Percentiles rank a stretch among this genome's conserved stretches.
These are phyloP conservation scores for Athalia rosae DNA, from an alignment of 2,888 invertebrate genomes.

Conservation along the genomic window DNA sequence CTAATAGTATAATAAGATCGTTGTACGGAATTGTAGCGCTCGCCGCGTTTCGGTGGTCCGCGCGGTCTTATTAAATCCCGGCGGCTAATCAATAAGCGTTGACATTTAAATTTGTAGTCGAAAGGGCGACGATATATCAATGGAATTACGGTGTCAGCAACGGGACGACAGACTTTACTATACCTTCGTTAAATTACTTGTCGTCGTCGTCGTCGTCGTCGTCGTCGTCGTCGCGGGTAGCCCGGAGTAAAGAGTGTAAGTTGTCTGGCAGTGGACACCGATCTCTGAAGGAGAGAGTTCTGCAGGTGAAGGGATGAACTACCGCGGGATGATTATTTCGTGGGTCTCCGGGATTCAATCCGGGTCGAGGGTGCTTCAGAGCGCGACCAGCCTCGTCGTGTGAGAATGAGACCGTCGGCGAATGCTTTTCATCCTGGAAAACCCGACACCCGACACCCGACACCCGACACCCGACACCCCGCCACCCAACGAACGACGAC, in stretches of 20 bases:
- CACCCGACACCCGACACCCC: conserved; percentile 48
- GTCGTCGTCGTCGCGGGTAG: not conserved
- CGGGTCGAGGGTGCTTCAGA: conserved; percentile 69
- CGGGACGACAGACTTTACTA: conserved; percentile 1
- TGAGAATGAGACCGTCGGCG: conserved; percentile 63
- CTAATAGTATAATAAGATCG: not conserved
- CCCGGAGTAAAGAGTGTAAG: conserved; percentile 1
- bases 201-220: conserved; percentile 28
- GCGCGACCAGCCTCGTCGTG: conserved; percentile 61
- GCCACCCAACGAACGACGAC: conserved; percentile 29
- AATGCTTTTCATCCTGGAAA: conserved; percentile 61
- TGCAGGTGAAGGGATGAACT: conserved; percentile 68
- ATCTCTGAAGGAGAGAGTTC: conserved; percentile 62
- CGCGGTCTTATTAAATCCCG: no score
- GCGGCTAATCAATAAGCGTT: no score
- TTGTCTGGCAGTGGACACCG: conserved; percentile 58
- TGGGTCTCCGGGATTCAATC: conserved; percentile 69
- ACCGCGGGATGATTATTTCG: conserved; percentile 70
- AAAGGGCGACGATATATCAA: not conserved
- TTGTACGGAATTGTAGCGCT: no score
- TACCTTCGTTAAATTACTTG: conserved; percentile 31
- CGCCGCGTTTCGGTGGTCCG: no score
- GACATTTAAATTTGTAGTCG: no score
- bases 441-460: no score
- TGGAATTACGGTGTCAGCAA: conserved; percentile 33